Base-by-base conservation (phyloP, 1,140 invertebrate genomes). In the Cyrtorhinus lividipennis region DNA sequence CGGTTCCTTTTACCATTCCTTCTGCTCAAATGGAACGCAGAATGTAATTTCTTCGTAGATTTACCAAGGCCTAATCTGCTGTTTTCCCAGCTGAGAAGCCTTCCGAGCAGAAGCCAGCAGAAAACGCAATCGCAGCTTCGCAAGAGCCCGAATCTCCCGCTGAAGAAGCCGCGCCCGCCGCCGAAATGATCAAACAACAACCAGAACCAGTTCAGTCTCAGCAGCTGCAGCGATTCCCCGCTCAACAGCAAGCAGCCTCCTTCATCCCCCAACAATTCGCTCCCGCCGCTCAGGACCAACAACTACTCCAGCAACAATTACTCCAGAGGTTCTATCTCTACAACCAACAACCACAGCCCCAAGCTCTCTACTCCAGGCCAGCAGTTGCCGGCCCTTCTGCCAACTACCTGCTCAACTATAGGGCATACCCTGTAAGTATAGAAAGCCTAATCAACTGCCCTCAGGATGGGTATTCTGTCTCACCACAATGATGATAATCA, bases 361-460 rank as follows among this genome's bases (percentile, higher is more conserved):
- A 53, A 53, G 48, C 48, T 53, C 48, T 53, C 48, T 53, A 53
- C 48, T 5, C 8, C 12, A 10, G 48, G 5, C 48, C 48, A 5
- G 48, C 10, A 8, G 5, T 53, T 20, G 48, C 48, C 48, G 10
- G 10, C 20, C 48, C 48, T 20, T 10, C 48, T 53, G 48, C 48
- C 48, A 53, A 53, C 48, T 53, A 53, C 20, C 20, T 53, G 12
- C 20, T 15, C 48, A 53, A 53, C 48, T 53, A 53, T 22, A 53
- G 48, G 20, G 48, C 48, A 8, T 53, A 53, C 48, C 48, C 48
- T 20, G 48, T 53, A 53, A 53, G 48, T 53, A 53, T n/a, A n/a
- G n/a, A n/a, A n/a, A n/a, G n/a, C n/a, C n/a, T n/a, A n/a, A n/a
- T n/a, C n/a, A n/a, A n/a, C n/a, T n/a, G n/a, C n/a, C n/a, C n/a